Base-by-base conservation (phyloP, 2,888 invertebrate genomes). In the Stenchaetothrips biformis region DNA sequence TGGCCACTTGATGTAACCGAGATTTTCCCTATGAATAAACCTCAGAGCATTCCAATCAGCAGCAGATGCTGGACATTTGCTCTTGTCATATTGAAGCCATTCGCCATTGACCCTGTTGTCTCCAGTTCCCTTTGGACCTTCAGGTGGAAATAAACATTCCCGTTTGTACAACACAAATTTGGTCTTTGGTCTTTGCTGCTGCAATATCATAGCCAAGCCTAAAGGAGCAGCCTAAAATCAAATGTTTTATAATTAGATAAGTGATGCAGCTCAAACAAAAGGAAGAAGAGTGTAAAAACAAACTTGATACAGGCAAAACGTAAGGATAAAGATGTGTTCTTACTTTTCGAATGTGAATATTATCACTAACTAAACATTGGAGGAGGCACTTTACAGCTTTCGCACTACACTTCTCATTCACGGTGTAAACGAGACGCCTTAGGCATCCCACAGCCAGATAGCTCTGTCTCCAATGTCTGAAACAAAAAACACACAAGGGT, bases 401-500 rank as follows among this genome's bases (percentile, higher is more conserved):
- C 0, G 90, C 86, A 0, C 93, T 91, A 86, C 92, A 92, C 7
- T 88, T 87, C 0, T 92, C 67, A 25, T 74, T 74, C 25, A 25
- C 7, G 1, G 67, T 74, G 67, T 74, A 74, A 74, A 74, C 25
- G 25, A 95, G 88, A 84, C 91, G 89, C 2, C 90, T 89, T 11
- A 96, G 87, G 87, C 96, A 91, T 82, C 91, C 90, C 86, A 95
- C 90, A 0, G 92, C 92, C 86, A 95, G 90, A 83, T 92, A 90
- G 79, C 92, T 89, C 82, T 95, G 94, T 79, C 95, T 91, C 97
- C 97, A 96, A 85, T 94, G 94, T 37, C 93, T 92, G 84, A 78
- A 87, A 80, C 82, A 78, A 81, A 16, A 48, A 79, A 79, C 62
- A 80, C 47, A 13, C 49, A 78, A 77, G 8, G n/a, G 25, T 49